A percentile compares a stretch with the other conserved stretches of the same genome.
These are phyloP conservation scores for Sciurus carolinensis DNA, from an alignment of 2,797 vertebrate species.

Conservation along the genomic window DNA sequence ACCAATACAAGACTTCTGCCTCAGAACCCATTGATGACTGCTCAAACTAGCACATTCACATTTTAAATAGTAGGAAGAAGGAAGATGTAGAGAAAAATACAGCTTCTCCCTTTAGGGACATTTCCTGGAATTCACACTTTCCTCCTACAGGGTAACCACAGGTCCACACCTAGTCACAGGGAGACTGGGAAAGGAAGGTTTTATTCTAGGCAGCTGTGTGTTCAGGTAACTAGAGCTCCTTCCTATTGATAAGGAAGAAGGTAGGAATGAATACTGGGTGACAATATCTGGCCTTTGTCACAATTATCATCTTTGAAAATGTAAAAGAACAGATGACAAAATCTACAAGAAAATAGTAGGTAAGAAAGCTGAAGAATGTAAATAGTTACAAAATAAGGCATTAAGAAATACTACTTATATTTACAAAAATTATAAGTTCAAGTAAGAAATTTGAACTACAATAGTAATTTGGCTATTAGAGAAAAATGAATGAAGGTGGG, in stretches of 20 bases:
- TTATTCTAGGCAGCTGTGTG: neutral
- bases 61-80: neutral
- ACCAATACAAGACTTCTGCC: neutral
- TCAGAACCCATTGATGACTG: neutral
- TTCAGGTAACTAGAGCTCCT: constrained; percentile 4
- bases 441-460: constrained; percentile 12
- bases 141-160: neutral
- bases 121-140: constrained; percentile 6
- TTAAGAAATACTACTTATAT: neutral
- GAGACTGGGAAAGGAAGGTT: neutral
- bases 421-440: neutral
- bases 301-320: neutral
- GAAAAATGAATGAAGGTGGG: neutral
- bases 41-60: neutral
- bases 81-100: neutral
- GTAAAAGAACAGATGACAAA: neutral
- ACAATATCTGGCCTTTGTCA: neutral
- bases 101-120: neutral
- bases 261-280: neutral
- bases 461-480: neutral
- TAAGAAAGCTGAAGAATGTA: neutral
- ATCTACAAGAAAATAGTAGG: neutral
- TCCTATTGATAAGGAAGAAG: neutral
- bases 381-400: neutral
- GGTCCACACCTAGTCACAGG: neutral